Conservation (phyloP, 2,113 vertebrate species). For the Pollimyrus isidori region DNA sequence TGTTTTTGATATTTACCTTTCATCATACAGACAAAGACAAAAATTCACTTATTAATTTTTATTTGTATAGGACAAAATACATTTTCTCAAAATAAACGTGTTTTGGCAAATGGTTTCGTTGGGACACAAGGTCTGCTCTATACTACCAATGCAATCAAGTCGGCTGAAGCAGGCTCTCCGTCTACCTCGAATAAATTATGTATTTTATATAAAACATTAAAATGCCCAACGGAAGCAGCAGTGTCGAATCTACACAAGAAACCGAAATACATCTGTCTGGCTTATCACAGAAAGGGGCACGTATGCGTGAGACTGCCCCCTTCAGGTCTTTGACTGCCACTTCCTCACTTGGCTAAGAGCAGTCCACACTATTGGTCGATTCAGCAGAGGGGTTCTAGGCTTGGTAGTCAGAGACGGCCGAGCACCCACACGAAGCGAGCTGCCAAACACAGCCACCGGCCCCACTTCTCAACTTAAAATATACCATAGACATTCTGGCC, state of each 20-base stretch:
- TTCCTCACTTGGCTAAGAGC: background rate
- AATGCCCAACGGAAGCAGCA: constrained; percentile 75
- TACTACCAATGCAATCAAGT: constrained; percentile 77
- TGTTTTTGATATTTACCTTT: background rate
- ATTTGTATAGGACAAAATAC: constrained; percentile 88
- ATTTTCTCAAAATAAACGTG: constrained; percentile 76
- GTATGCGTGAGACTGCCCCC: background rate
- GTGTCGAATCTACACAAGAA: constrained; percentile 61
- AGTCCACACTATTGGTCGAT: background rate
- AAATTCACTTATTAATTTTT: constrained; percentile 76
- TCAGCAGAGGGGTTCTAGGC: constrained; percentile 27
- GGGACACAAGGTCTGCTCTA: constrained; percentile 78
- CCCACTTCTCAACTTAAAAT: constrained; percentile 51
- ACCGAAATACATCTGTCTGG: background rate
- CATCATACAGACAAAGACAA: constrained; percentile 36
- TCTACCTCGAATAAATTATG: constrained; percentile 70
- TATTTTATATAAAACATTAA: constrained; percentile 78
- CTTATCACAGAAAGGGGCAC: background rate
- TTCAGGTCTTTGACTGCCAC: background rate
- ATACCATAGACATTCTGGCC: constrained; percentile 72
- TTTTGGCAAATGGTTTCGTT: constrained; percentile 79
- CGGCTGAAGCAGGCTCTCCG: constrained; percentile 65
- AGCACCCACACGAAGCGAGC: constrained; percentile 60
- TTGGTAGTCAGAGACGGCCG: constrained; percentile 75
- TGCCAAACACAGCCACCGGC: constrained; percentile 25